These are phyloP conservation scores for Meghimatium bilineatum DNA, from an alignment of 2,888 invertebrate genomes.

Conservation along the genomic window DNA sequence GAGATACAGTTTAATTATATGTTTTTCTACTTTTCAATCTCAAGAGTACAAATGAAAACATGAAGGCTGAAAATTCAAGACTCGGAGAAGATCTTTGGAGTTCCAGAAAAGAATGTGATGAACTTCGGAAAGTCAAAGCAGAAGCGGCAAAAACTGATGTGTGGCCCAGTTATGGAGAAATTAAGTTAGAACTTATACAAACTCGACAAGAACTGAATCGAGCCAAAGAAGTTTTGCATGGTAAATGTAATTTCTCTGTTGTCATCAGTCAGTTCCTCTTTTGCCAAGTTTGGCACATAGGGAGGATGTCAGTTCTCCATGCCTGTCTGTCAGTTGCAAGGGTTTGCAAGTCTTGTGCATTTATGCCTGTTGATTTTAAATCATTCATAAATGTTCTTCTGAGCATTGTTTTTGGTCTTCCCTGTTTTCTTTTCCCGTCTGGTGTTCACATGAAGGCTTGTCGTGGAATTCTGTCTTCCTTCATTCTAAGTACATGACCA, in stretches of 20 bases:
- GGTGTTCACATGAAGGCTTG: too few species aligned
- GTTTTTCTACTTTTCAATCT: neutral
- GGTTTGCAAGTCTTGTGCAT: too few species aligned
- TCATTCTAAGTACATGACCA: too few species aligned
- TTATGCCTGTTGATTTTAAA: too few species aligned
- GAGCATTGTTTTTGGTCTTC: too few species aligned
- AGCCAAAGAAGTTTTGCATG: slow-evolving; percentile 86
- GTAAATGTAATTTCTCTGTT: slow-evolving; percentile 65
- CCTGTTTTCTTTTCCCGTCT: too few species aligned
- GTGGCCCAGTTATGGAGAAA: slow-evolving; percentile 66
- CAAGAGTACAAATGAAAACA: slow-evolving; percentile 47
- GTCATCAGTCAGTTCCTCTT: too few species aligned
- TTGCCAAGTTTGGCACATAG: too few species aligned
- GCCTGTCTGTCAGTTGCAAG: too few species aligned
- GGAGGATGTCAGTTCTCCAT: too few species aligned
- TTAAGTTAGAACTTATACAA: slow-evolving; percentile 81
- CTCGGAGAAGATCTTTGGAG: slow-evolving; percentile 61
- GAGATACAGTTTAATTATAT: neutral
- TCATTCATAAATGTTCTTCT: too few species aligned
- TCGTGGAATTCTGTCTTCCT: too few species aligned
- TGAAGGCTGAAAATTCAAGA: slow-evolving; percentile 72
- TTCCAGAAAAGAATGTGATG: slow-evolving; percentile 25
- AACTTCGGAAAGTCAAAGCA: slow-evolving; percentile 43
- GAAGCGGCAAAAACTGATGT: slow-evolving; percentile 69
- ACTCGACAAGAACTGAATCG: slow-evolving; percentile 83